Evolutionary conservation across 2,113 vertebrate species (phyloP), one percentile per base, ranked within the genome.

Genomic region (Holacanthus passer): DNA sequence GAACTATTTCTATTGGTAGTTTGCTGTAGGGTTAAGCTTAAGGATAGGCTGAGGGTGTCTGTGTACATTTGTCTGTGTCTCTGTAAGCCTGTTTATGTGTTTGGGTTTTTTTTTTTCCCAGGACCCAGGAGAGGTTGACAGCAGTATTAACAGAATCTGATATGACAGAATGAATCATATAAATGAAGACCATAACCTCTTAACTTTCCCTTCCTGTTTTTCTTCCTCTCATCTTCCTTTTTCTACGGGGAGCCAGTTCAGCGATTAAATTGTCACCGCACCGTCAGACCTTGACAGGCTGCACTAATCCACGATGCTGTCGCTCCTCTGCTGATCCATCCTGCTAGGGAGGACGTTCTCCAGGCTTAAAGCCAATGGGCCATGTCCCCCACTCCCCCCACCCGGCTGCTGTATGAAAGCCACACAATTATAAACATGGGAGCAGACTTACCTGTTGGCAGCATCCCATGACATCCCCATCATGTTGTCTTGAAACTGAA

Each of bases 181-280:
- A 90, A 91, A 94, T 94, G 90, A 93, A 93, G 85, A 92, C 82
- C 60, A 85, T 77, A 84, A 84, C 83, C 88, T 87, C 72, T 89
- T 88, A 88, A 79, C 83, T 79, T 81, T 31, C 70, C 78, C 59
- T 52, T 75, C 74, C 77, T 77, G 73, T 73, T 89, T 82, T 76
- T 70, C 59, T 86, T 79, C 74, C 32, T 68, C 74, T 84, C 74
- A 47, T 89, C 81, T 76, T 90, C 52, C 55, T 17, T 73, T 72
- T 87, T 87, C 75, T 81, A 65, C 32, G 73, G 86, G 83, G 82
- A 93, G 82, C 79, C 81, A 90, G 89, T 90, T 80, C 55, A 76
- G 85, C 83, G 88, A 95, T 94, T 94, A 96, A 94, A 94, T 91
- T 94, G 93, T 95, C 91, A 94, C 76, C 45, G 80, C 75, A 53